Evolutionary conservation across 2,113 vertebrate genomes (phyloP), one percentile per base, ranked within the genome.

Genomic region (Myotis yumanensis): DNA sequence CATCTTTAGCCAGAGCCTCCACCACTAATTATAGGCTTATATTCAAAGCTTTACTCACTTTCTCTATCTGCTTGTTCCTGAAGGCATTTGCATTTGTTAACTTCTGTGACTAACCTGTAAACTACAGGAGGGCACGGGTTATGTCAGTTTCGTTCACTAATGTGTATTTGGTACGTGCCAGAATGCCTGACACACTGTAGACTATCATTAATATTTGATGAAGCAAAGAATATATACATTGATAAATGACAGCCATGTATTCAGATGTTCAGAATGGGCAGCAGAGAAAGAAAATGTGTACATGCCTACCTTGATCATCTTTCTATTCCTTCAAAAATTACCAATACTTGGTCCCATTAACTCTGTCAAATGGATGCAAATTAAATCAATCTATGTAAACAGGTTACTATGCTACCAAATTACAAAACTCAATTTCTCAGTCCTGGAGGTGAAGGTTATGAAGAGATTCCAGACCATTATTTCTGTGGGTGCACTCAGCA

Each of bases 151-250:
- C 52, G 87, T 57, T 85, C 15, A 46, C 43, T 85, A 48, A 59
- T 93, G 54, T 89, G 22, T 35, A 43, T 66, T 17, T 83, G 66
- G n/a, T 69, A 71, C 35, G 43, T 68, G 59, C 10, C 54, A 94
- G 66, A 87, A 76, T n/a, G 25, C 30, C 14, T 82, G 81, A 71
- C 3, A 43, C 37, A 69, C 35, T 11, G 28, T 35, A 88, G 46
- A 11, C 23, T 73, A 23, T 89, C 23, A 52, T 92, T 93, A 95
- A 80, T 64, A 79, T 66, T 73, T 89, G 32, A 96, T 66, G 54
- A 96, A 88, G 64, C 54, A 86, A 84, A 91, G 52, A 64, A 62
- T 35, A 18, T 35, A 59, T 16, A 79, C 30, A 71, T 71, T 43
- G 23, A 46, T 85, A 54, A 68, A 71, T 23, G 4, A 5, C 6